Base-by-base conservation (phyloP, 2,113 vertebrate species). In the Erpornis zantholeuca region DNA sequence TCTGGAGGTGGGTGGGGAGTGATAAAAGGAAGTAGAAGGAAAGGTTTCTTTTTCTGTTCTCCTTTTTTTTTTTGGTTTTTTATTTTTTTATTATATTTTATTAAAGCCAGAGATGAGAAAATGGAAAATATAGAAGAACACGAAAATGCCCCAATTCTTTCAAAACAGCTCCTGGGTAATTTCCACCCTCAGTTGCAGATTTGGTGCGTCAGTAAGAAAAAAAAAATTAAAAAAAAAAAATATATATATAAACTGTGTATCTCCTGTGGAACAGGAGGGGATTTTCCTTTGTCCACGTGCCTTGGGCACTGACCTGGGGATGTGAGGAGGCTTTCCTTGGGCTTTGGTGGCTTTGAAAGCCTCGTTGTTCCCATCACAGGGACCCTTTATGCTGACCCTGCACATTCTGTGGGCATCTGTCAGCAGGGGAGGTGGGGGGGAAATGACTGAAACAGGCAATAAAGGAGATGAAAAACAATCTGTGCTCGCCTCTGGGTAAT, bases 391-490 rank as follows among this genome's bases (percentile, higher is more conserved):
- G 89, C 94, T 95, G 89, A 91, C 19, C 2, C 0, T 52, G 61
- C 38, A 36, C 15, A 1, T 83, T 88, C 81, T 66, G 64, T 9
- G 64, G 76, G 65, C 86, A 76, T 92, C 92, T 96, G 77, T 92
- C 93, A 91, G 22, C 91, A 85, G 63, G 53, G 49, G 45, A 89
- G 31, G 73, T n/a, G 76, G 63, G 59, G 28, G 64, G 15, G 10
- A 84, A 38, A 52, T 69, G 36, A 72, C 73, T 86, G 92, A 68
- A 84, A 92, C 12, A 65, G 73, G 83, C 64, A 84, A 92, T 82
- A 56, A 89, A 86, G 82, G 84, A 82, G 93, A 90, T 88, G 76
- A 83, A 96, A 96, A 97, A 91, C 88, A 93, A 70, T 76, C 91
- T 12, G 0, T 92, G 57, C 91, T 60, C 65, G 49, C 69, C 89